These are phyloP conservation scores for Carterocephalus palaemon DNA, from an alignment of 2,888 invertebrate species.

Conservation along the genomic window DNA sequence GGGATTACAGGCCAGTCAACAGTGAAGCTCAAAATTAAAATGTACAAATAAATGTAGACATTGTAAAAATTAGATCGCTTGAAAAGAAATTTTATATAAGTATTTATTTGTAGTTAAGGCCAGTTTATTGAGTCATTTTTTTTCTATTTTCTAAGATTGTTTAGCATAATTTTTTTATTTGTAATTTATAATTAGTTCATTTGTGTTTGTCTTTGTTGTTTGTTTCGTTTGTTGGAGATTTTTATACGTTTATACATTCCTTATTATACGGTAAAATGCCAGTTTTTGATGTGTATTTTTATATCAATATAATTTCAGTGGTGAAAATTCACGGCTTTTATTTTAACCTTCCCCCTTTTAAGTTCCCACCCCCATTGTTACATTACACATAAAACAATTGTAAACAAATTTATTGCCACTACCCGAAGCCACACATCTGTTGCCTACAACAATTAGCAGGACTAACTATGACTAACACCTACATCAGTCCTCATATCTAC, in stretches of 20 bases:
- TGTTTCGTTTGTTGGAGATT: slow-evolving; percentile 63
- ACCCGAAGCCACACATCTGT: too few relatives aligned
- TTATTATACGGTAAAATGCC: slow-evolving; percentile 44
- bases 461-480: too few relatives aligned
- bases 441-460: too few relatives aligned
- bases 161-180: slow-evolving; percentile 45
- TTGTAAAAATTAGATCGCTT: slow-evolving; percentile 49
- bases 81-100: slow-evolving; percentile 43
- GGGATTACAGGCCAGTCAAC: slow-evolving; percentile 71
- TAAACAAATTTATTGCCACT: too few relatives aligned
- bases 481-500: too few relatives aligned
- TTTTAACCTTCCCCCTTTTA: not conserved
- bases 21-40: slow-evolving; percentile 70
- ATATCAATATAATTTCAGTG: slow-evolving; percentile 31
- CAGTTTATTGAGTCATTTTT: slow-evolving; percentile 74
- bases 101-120: slow-evolving; percentile 75
- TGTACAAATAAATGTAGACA: slow-evolving; percentile 63
- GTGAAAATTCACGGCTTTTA: slow-evolving; percentile 25
- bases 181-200: slow-evolving; percentile 42
- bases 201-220: slow-evolving; percentile 55
- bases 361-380: not conserved
- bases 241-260: slow-evolving; percentile 61
- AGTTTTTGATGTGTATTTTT: slow-evolving; percentile 29
- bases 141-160: slow-evolving; percentile 32
- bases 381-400: too few relatives aligned